Base-by-base conservation (phyloP, 2,888 invertebrate genomes). In the Xanthia togata region DNA sequence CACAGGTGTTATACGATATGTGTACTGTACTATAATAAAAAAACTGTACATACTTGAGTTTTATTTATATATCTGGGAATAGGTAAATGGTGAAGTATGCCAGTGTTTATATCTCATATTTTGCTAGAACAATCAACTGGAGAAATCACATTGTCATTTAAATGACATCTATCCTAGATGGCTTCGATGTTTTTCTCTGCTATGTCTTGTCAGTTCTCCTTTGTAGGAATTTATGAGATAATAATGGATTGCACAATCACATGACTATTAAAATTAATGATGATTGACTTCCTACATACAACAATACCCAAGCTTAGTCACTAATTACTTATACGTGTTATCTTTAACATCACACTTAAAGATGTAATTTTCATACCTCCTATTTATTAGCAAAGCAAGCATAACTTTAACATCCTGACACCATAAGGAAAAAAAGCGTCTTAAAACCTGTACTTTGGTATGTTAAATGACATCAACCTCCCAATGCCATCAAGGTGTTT, bases 401-500 rank as follows among this genome's bases (percentile, higher is more conserved):
- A 70, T 75, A 47, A 70, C 62, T 73, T 67, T 23, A n/a, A 20
- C 9, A 73, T 47, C 41, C 4, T 72, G 31, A 73, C 73, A 69
- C 20, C 38, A 73, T 70, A 68, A 77, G 71, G 85, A 77, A 74
- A 85, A 60, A 41, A 53, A 69, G 55, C 20, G 35, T 26, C 41
- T 35, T 81, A 55, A 76, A 65, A 53, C 70, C 70, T 64, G n/a
- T 63, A n/a, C 20, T 12, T 62, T 72, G 23, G 64, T 59, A 68
- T 71, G 38, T 38, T 38, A 73, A 84, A 84, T 82, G 71, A 74
- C 71, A 77, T 85, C 68, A 81, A 83, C 63, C n/a, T 76, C 50
- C 53, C 57, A 82, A 85, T 89, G 89, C 81, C 87, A 88, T 90
- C 88, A 78, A 87, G 81, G 82, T 73, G 78, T 74, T 75, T 70